Evolutionary conservation across 1,140 invertebrate species (phyloP).

Genomic region (Caerostris darwini): DNA sequence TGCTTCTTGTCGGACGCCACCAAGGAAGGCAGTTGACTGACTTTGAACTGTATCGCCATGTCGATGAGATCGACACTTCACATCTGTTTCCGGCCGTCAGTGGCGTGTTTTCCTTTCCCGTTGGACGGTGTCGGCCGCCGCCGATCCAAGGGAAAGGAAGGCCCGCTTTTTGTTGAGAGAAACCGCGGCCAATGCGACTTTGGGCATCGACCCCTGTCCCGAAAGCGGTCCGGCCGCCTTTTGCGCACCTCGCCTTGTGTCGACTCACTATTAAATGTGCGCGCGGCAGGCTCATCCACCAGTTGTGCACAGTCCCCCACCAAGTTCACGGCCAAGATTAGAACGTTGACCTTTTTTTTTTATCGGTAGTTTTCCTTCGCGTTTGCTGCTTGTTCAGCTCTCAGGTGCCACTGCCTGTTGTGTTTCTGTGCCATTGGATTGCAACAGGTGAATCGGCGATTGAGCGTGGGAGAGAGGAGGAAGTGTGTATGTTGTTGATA

Average conservation of each 20-base stretch:
- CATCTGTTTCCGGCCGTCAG: not conserved
- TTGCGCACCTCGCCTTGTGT: conserved; percentile 14
- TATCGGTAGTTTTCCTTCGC: conserved; percentile 44
- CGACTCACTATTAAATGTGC: conserved; percentile 17
- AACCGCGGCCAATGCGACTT: not conserved
- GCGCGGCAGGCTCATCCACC: conserved; percentile 45
- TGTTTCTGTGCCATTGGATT: conserved; percentile 27
- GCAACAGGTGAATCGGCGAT: conserved; percentile 25
- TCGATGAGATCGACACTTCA: not conserved
- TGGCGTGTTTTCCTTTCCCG: not conserved
- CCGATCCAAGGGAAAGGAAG: not conserved
- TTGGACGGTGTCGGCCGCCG: not conserved
- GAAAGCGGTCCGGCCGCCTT: conserved; percentile 23
- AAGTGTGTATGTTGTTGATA: conserved; percentile 3
- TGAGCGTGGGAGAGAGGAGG: conserved; percentile 25
- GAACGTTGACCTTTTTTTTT: conserved; percentile 51
- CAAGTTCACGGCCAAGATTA: conserved; percentile 66
- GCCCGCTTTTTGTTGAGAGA: not conserved
- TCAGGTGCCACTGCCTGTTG: conserved; percentile 2
- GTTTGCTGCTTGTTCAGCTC: conserved; percentile 1
- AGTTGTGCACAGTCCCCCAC: conserved; percentile 19
- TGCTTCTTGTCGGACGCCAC: not conserved
- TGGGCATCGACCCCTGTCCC: conserved; percentile 33
- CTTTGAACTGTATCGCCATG: not conserved
- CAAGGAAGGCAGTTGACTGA: not conserved